Base-by-base conservation (phyloP, 2,888 invertebrate species). In the Melanargia galathea region DNA sequence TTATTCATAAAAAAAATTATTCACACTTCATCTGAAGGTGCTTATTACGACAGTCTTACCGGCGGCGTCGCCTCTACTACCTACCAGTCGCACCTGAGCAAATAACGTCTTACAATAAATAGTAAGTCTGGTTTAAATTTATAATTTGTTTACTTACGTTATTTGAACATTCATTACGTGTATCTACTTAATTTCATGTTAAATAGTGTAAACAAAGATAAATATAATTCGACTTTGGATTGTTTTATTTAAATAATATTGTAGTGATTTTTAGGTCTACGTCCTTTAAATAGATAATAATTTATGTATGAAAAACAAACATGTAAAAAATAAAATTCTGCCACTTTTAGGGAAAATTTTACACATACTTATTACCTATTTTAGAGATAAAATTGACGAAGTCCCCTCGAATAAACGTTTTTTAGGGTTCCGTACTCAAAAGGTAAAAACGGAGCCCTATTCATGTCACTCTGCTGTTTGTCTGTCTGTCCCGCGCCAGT, bases 141-240 rank as follows among this genome's bases (percentile, higher is more conserved):
- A 62, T 65, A 70, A 65, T 69, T 66, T 67, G 63, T 69, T 70
- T 70, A 65, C 63, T 66, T 62, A 59, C 52, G 43, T 54, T 63
- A 67, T 63, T 66, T 60, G 22, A 33, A 54, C 40, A 59, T 7
- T 43, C 7, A 22, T 52, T 22, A 46, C 49, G 52, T 24, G 24
- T 55, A 20, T 16, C 40, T 48, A 59, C 60, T 58, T 26, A 40
- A 24, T 43, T 22, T 40, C 22, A 55, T 55, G 24, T 16, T n/a
- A 35, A 24, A 40, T 38, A n/a, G 1, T 22, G 26, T 43, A 51
- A 51, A 51, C 30, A 51, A 51, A 30, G 16, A 30, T 30, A 30
- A 51, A 33, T 51, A 51, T 51, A 26, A 30, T 30, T 30, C 10
- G 49, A 3, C 6, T 49, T 26, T 30, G 26, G 18, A 51, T 30